phyloP scores from a whole-genome alignment of 2,888 invertebrate genomes.

The Aporophyla nigra region DNA sequence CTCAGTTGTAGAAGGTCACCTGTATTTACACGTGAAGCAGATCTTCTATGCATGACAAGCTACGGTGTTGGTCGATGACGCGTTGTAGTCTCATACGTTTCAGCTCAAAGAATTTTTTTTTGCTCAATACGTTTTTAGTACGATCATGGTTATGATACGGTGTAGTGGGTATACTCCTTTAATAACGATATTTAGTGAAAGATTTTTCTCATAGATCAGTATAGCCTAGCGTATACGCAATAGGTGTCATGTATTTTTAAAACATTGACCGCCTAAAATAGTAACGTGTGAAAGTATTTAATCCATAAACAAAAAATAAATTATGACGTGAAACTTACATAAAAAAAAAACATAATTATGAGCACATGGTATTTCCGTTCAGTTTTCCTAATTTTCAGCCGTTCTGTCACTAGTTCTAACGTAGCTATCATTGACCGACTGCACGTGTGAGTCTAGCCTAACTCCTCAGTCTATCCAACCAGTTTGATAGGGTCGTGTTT shows the following conservation, averaged over 20 bases:
- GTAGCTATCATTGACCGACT: neutral
- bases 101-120: neutral
- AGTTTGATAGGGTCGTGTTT: slow-evolving; percentile 43
- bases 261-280: too few species aligned
- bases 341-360: neutral
- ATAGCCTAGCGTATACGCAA: too few species aligned
- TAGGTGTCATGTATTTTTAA: too few species aligned
- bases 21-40: too few species aligned
- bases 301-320: neutral
- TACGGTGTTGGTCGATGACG: neutral
- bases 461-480: slow-evolving; percentile 28
- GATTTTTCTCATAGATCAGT: too few species aligned
- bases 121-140: too few species aligned
- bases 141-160: neutral
- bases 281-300: too few species aligned
- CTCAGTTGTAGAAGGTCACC: too few species aligned
- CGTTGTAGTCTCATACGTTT: neutral
- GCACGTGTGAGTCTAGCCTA: slow-evolving; percentile 7
- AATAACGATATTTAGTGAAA: neutral
- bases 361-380: neutral
- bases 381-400: neutral
- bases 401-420: neutral
- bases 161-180: neutral
- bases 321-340: neutral
- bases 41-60: too few species aligned